Base-by-base conservation (phyloP, 2,888 invertebrate genomes). In the Priocnemis perturbator region DNA sequence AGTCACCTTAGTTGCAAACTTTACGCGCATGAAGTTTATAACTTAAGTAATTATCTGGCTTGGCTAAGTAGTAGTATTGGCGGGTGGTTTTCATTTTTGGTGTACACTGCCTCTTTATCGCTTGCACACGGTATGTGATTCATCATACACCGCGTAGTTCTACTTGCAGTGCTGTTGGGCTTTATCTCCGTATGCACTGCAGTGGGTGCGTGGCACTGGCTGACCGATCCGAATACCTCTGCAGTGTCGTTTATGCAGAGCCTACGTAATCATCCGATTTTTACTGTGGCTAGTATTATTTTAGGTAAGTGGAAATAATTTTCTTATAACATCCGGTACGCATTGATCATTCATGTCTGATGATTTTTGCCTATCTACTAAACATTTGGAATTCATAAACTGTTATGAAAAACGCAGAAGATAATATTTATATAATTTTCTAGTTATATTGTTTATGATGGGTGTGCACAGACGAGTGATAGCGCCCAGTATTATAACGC, bases 401-500 rank as follows among this genome's bases (percentile, higher is more conserved):
- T 37, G 7, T 50, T 50, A 3, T 4, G n/a, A 4, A 11, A 19
- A 50, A n/a, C 14, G 9, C 17, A 2, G n/a, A 50, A 11, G 5
- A 17, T 50, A 50, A 37, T 11, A 9, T 50, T 50, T 3, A 19
- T 50, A 17, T n/a, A 19, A 50, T 19, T 50, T 37, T 90, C 71
- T 92, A 94, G 95, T 98, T 71, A 90, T 96, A 77, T 92, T 98
- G 69, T 97, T 99, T 87, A 92, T 95, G 90, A 92, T 95, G 90
- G 99, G 99, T 47, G 97, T 98, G 58, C 99, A 99, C 88, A 96
- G 97, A 88, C 92, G 97, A 87, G 98, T 99, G 14, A 97, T 99
- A 75, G 98, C 98, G 3, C 98, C 98, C 0, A 97, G 97, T 81
- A 98, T 98, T 76, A 97, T 98, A 81, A 97, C 98, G 0, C 95